phyloP scores from a whole-genome alignment of 2,888 invertebrate genomes.

The Deilephila elpenor region DNA sequence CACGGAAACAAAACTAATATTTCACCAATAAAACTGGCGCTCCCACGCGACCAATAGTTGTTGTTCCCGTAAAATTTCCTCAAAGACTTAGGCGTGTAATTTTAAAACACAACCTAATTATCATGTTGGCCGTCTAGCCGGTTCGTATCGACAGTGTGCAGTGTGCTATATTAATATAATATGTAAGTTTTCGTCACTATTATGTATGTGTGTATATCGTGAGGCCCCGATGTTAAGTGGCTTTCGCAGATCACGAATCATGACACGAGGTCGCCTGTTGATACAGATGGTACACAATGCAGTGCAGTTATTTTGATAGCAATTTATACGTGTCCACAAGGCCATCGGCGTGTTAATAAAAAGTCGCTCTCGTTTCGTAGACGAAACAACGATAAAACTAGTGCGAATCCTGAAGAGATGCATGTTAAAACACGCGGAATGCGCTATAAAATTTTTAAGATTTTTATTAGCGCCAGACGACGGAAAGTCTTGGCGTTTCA shows the following conservation, averaged over 20 bases:
- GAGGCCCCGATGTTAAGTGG: conserved; percentile 42
- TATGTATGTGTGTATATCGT: conserved; percentile 30
- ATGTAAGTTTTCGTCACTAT: conserved; percentile 43
- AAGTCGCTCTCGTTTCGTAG: conserved; percentile 41
- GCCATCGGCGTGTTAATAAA: conserved; percentile 41
- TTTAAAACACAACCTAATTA: conserved; percentile 15
- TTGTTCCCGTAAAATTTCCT: conserved; percentile 12
- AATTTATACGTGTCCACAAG: conserved; percentile 43
- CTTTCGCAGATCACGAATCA: conserved; percentile 43
- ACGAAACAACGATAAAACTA: conserved; percentile 54
- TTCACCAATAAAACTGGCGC: background rate
- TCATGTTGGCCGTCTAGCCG: conserved; percentile 6
- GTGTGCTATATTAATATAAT: conserved; percentile 43
- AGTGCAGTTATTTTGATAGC: conserved; percentile 45
- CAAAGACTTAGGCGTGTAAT: background rate
- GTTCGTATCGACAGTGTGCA: background rate
- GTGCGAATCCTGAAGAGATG: conserved; percentile 40
- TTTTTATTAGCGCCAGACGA: conserved; percentile 41
- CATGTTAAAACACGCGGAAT: conserved; percentile 40
- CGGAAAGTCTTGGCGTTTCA: conserved; percentile 34
- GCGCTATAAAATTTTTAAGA: conserved; percentile 40
- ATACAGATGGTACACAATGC: conserved; percentile 40
- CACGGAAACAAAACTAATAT: background rate
- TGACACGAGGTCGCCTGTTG: conserved; percentile 40
- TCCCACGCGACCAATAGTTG: background rate